phyloP scores from a whole-genome alignment of 2,888 invertebrate genomes.

The Zygaena filipendulae region DNA sequence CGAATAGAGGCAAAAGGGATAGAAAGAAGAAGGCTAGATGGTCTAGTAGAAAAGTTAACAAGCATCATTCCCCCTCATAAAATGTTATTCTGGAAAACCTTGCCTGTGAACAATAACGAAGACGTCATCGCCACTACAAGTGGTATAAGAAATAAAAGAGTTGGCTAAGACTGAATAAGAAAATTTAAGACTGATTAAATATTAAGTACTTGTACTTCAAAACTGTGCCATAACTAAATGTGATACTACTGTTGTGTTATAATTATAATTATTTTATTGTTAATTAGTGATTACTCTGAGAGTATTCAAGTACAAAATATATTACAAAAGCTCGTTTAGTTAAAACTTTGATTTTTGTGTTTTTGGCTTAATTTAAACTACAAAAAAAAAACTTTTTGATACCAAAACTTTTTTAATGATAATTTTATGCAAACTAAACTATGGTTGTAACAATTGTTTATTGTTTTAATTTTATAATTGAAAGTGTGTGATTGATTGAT shows the following conservation, averaged over 20 bases:
- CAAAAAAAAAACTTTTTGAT: too few species aligned
- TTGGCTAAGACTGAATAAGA: neutral
- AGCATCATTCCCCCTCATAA: conserved; percentile 16
- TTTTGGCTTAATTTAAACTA: neutral
- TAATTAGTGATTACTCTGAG: too few species aligned
- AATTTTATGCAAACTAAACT: too few species aligned
- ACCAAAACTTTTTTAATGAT: too few species aligned
- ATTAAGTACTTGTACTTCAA: too few species aligned
- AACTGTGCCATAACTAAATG: too few species aligned
- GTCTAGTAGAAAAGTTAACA: conserved; percentile 6
- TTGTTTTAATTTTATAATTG: too few species aligned
- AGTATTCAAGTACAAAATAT: too few species aligned
- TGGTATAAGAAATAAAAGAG: neutral
- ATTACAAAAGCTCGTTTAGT: neutral
- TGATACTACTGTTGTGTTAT: too few species aligned
- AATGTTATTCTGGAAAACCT: conserved; percentile 15
- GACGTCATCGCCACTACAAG: conserved; percentile 2
- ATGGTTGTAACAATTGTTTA: too few species aligned
- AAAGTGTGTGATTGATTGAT: too few species aligned
- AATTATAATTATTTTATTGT: conserved; percentile 1
- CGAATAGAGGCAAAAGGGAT: conserved; percentile 14
- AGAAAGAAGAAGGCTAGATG: conserved; percentile 10
- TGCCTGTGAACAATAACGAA: conserved; percentile 11
- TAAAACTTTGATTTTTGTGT: conserved; percentile 1
- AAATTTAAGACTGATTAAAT: conserved; percentile 3